Conservation (phyloP, 1,140 invertebrate species). For the Listronotus bonariensis region DNA sequence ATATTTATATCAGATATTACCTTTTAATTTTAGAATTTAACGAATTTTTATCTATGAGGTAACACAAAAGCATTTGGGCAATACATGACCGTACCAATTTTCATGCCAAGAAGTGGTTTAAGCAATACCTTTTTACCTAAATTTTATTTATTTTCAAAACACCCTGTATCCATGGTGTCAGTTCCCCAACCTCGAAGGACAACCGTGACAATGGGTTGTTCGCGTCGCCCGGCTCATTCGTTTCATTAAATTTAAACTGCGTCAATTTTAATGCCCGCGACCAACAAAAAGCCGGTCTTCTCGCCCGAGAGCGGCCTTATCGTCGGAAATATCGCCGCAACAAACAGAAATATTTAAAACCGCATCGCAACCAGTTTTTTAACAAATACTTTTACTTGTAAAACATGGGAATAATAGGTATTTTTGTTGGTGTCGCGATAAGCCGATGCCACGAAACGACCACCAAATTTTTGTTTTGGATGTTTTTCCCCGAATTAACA, state of each 20-base stretch:
- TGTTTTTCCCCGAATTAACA: too few relatives aligned
- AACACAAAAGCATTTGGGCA: too few relatives aligned
- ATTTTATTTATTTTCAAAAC: not conserved
- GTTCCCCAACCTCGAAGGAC: slow-evolving; percentile 14
- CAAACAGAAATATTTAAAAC: slow-evolving; percentile 30
- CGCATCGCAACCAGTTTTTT: slow-evolving; percentile 22
- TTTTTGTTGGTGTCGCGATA: slow-evolving; percentile 14
- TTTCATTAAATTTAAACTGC: slow-evolving; percentile 29
- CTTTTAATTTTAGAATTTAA: too few relatives aligned
- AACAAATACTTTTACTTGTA: slow-evolving; percentile 29
- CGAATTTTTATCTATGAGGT: too few relatives aligned
- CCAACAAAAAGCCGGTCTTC: slow-evolving; percentile 28
- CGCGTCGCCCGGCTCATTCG: slow-evolving; percentile 11
- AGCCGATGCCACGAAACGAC: not conserved
- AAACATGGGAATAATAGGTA: slow-evolving; percentile 17
- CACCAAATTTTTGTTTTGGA: not conserved
- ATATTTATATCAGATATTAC: too few relatives aligned
- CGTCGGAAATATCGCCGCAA: slow-evolving; percentile 25
- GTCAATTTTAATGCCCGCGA: slow-evolving; percentile 19
- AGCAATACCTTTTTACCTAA: too few relatives aligned
- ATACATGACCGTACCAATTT: too few relatives aligned
- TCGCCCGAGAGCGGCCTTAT: slow-evolving; percentile 25
- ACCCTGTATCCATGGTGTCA: slow-evolving; percentile 18
- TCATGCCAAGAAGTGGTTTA: too few relatives aligned
- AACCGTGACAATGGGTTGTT: slow-evolving; percentile 25